These are phyloP conservation scores for Dicyrtoma fusca DNA, from an alignment of 2,888 invertebrate genomes.

Conservation along the genomic window DNA sequence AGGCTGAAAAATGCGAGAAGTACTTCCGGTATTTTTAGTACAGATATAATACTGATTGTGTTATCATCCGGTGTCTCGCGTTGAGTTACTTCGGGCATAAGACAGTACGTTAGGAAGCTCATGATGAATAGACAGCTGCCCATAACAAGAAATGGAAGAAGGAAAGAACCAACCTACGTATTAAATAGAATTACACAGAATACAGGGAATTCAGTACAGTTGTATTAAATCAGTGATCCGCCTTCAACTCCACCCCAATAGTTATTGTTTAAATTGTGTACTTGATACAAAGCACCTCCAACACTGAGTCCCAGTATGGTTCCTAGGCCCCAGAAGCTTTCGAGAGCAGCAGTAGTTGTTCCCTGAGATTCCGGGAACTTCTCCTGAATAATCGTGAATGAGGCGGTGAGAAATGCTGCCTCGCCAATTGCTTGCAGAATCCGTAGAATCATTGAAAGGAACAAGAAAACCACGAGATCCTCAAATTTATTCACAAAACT, in stretches of 20 bases:
- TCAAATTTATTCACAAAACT: conserved; percentile 49
- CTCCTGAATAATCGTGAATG: conserved; percentile 78
- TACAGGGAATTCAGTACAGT: conserved; percentile 63
- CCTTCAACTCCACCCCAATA: conserved; percentile 27
- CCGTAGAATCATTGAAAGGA: conserved; percentile 75
- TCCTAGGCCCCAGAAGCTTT: conserved; percentile 60
- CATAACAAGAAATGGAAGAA: conserved; percentile 60
- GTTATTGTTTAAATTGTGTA: conserved; percentile 41
- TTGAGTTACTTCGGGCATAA: conserved; percentile 58
- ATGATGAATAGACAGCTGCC: conserved; percentile 59
- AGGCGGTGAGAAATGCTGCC: conserved; percentile 78
- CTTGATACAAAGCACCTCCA: conserved; percentile 48
- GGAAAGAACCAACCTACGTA: conserved; percentile 59
- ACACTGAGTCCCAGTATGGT: conserved; percentile 60
- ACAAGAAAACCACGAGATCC: conserved; percentile 68
- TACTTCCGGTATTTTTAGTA: conserved; percentile 58
- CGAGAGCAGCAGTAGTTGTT: conserved; percentile 62
- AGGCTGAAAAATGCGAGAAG: conserved; percentile 59
- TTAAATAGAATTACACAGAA: conserved; percentile 58
- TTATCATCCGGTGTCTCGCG: too few species aligned
- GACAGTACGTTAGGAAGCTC: conserved; percentile 58
- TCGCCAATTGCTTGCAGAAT: conserved; percentile 84
- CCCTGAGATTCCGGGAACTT: conserved; percentile 63
- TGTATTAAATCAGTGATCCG: too few species aligned
- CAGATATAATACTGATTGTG: background rate